Evolutionary conservation across 2,797 vertebrate species (phyloP), one percentile per base, ranked within the genome.

Genomic region (Peromyscus nudipes): DNA sequence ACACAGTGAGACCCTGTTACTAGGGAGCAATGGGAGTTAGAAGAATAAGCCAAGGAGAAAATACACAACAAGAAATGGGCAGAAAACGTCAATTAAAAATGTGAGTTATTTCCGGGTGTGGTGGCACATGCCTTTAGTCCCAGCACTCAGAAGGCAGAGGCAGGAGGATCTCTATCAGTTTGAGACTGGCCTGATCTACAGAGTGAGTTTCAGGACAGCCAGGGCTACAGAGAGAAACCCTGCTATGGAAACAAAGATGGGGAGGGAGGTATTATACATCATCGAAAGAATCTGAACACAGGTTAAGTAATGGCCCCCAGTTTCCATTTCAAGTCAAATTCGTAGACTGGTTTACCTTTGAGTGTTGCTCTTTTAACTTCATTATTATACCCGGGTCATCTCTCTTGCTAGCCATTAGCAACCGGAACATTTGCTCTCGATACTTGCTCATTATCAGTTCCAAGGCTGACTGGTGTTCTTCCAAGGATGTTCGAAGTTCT

Each of bases 371-470:
- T 97, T 99, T 99, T 84, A 99, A 98, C 98, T 99, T 99, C 49
- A 98, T 99, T 96, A 99, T 99, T 75, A 99, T 99, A 88, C 99
- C 91, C 0, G 99, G 99, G 91, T 99, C 99, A 7, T 99, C 99
- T 97, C 99, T 99, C 98, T 99, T 99, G 98, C 99, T 99, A 0
- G 99, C 99, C 99, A 99, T 99, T 23, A 99, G 99, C 82, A 99
- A 97, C 96, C 99, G 98, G 93, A 99, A 99, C 98, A 99, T 99
- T 98, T 99, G 99, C 96, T 99, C 99, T 95, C 99, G 99, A 98
- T 99, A 99, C 98, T 99, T 99, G 98, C 99, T 99, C 99, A 99
- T 99, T 95, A 99, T 99, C 92, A 99, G 99, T 94, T 99, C 99
- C 98, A 99, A 98, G 8, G 99, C 99, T 46, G 99, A 99, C 98